These are phyloP conservation scores for Musca domestica DNA, from an alignment of 1,140 invertebrate species.

Conservation along the genomic window DNA sequence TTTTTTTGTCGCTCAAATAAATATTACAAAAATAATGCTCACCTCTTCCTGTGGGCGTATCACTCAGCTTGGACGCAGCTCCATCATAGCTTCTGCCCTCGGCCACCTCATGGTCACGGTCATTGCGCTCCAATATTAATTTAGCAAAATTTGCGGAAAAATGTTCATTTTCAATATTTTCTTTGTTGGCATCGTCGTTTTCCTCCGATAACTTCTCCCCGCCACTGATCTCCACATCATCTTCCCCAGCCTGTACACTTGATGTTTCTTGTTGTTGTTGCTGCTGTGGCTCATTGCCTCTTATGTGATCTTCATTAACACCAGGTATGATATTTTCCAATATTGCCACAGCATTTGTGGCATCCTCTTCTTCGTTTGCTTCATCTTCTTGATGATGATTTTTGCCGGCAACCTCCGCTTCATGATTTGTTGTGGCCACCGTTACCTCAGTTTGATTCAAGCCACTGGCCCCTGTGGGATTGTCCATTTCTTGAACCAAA, in stretches of 20 bases:
- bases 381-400: neutral
- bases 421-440: neutral
- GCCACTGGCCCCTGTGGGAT: neutral
- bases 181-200: neutral
- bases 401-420: neutral
- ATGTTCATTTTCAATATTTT: neutral
- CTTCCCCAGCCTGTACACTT: no score
- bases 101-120: neutral
- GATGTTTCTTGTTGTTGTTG: neutral
- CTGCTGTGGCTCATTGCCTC: slow-evolving; percentile 1
- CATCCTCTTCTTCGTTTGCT: neutral
- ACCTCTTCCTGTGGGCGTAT: slow-evolving; percentile 7
- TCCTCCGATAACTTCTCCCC: slow-evolving; percentile 26
- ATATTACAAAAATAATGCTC: neutral
- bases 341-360: slow-evolving; percentile 22
- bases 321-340: slow-evolving; percentile 31
- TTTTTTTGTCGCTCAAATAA: no score
- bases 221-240: slow-evolving; percentile 18
- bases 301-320: slow-evolving; percentile 34
- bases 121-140: slow-evolving; percentile 7
- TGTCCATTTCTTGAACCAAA: slow-evolving; percentile 18
- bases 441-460: neutral
- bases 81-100: neutral
- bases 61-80: neutral
- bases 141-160: slow-evolving; percentile 13